Evolutionary conservation across 2,888 invertebrate genomes (phyloP), one percentile per base, ranked within the genome.

Genomic region (Strigamia maritima): DNA sequence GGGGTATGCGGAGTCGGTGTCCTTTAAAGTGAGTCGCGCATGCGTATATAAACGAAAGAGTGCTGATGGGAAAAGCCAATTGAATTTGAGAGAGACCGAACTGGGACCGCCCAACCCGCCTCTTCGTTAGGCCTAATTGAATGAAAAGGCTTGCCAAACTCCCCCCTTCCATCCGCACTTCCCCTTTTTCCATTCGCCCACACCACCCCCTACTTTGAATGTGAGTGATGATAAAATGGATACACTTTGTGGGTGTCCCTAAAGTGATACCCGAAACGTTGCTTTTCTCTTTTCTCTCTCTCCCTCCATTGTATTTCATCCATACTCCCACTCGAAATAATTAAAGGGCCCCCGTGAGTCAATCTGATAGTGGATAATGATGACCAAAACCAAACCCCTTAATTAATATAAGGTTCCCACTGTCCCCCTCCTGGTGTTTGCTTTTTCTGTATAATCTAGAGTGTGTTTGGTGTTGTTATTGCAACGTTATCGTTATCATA

Each of bases 51-150:
- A 65, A 65, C 22, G 22, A 65, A 65, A 65, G 60, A 65, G 60
- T 65, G 60, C 60, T 44, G 44, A 44, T 44, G 44, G 44, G 44
- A 44, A 65, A 65, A 65, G 60, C 60, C 60, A 65, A 65, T 65
- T 65, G 60, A 65, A 65, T 65, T 65, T 65, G 24, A n/a, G 60
- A 65, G 60, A 65, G 60, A 65, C 24, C 60, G 60, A 65, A 65
- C 60, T 24, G 60, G 60, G 60, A 65, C 60, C 60, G 60, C 60
- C 60, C 60, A 65, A 24, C 60, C 60, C 60, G 60, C 60, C 60
- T 65, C 60, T 65, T 65, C 60, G 60, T 65, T 65, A 65, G 60
- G 60, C 60, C 22, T 65, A 65, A 65, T 65, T 65, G 60, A 65
- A 65, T 65, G 60, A 65, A 65, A 65, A 24, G 60, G 60, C 24